Evolutionary conservation across 2,888 invertebrate genomes (phyloP).

Genomic region (Homarus gammarus): DNA sequence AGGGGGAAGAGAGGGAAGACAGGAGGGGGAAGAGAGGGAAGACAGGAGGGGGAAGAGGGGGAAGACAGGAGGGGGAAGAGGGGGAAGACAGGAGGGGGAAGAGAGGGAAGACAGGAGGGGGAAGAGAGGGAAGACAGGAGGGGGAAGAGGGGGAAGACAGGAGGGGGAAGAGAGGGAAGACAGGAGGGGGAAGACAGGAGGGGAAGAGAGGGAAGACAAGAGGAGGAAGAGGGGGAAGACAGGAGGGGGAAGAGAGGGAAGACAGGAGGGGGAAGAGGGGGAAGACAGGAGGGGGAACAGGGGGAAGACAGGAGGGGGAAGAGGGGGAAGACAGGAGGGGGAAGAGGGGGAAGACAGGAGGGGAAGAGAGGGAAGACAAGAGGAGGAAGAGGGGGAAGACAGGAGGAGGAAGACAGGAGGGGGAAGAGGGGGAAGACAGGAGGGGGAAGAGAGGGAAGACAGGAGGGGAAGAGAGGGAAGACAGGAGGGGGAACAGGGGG

Average conservation of each 20-base stretch:
- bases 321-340: neutral
- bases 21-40: too few species aligned
- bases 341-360: neutral
- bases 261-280: neutral
- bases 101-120: neutral
- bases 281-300: too few species aligned
- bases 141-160: neutral
- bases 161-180: neutral
- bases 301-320: neutral
- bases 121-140: too few species aligned
- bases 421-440: conserved; percentile 16
- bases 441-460: neutral
- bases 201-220: neutral
- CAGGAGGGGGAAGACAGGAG: too few species aligned
- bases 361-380: too few species aligned
- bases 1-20: neutral
- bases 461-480: too few species aligned
- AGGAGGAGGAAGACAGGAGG: neutral
- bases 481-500: neutral
- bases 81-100: neutral
- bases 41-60: neutral
- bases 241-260: too few species aligned
- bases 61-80: neutral
- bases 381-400: too few species aligned
- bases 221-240: too few species aligned